Conservation (phyloP, 2,888 invertebrate genomes). For the Meta bourneti region DNA sequence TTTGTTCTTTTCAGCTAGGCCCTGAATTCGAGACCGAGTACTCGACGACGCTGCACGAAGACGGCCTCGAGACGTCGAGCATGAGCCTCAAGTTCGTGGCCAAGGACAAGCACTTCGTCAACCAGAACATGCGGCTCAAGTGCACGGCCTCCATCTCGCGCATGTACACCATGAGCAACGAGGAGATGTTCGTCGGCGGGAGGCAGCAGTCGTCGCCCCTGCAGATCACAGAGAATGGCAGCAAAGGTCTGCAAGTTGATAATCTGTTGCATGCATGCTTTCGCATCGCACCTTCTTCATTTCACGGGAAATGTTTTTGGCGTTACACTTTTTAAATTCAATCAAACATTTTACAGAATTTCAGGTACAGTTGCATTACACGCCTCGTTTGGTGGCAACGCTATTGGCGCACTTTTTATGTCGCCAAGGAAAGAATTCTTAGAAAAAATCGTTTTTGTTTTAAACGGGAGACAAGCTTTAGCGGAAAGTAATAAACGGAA, state of each 20-base stretch:
- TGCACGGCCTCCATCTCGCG: slow-evolving; percentile 74
- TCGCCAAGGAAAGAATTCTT: too few species aligned
- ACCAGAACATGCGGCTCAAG: slow-evolving; percentile 71
- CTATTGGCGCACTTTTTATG: too few species aligned
- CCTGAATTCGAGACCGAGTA: slow-evolving; percentile 74
- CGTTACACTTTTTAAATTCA: too few species aligned
- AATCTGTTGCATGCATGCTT: too few species aligned
- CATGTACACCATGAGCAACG: slow-evolving; percentile 76
- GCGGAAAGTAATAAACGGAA: too few species aligned
- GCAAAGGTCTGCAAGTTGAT: slow-evolving; percentile 64
- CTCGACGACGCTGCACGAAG: slow-evolving; percentile 77
- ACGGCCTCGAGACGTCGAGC: slow-evolving; percentile 77
- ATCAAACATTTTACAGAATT: not conserved
- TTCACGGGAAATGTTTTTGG: too few species aligned
- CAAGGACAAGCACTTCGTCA: slow-evolving; percentile 74
- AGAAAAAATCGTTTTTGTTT: too few species aligned
- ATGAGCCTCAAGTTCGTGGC: slow-evolving; percentile 74
- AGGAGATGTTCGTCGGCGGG: slow-evolving; percentile 71
- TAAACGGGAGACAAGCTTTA: too few species aligned
- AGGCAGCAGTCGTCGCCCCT: slow-evolving; percentile 61
- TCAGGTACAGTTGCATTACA: too few species aligned
- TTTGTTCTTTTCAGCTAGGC: slow-evolving; percentile 47
- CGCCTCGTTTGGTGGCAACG: too few species aligned
- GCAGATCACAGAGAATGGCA: slow-evolving; percentile 63
- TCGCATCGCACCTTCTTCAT: too few species aligned